Evolutionary conservation across 2,797 vertebrate species (phyloP).

Genomic region (Parauchenoglanis ngamensis): DNA sequence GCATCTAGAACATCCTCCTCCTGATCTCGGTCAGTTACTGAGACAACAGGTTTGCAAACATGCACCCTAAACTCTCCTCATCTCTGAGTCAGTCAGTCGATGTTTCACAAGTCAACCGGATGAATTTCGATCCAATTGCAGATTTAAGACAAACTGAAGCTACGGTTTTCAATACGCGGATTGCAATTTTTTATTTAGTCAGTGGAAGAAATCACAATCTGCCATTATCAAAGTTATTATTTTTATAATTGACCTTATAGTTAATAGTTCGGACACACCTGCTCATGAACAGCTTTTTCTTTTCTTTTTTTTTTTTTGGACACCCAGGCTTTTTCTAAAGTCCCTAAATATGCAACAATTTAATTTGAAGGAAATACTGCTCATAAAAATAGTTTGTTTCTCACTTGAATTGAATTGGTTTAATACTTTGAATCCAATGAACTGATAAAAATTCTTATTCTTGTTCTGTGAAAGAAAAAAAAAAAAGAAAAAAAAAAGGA

Average conservation of each 20-base stretch:
- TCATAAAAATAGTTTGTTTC: background rate
- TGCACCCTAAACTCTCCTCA: background rate
- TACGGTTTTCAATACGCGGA: background rate
- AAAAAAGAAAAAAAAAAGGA: no score
- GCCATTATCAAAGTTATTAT: background rate
- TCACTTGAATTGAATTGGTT: background rate
- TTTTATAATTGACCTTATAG: background rate
- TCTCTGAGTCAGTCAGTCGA: background rate
- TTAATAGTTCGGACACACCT: background rate
- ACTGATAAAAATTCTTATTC: background rate
- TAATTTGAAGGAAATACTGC: background rate
- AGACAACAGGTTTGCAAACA: background rate
- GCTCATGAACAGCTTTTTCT: background rate
- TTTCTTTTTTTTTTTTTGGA: background rate
- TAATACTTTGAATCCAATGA: background rate
- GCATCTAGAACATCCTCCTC: background rate
- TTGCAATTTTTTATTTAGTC: background rate
- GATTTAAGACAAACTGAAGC: background rate
- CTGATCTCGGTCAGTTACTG: background rate
- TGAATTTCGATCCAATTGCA: no score
- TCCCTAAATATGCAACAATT: background rate
- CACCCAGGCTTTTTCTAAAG: background rate
- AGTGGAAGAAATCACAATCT: background rate
- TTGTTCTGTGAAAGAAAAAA: background rate
- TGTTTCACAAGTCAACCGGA: background rate